Percentiles rank a stretch among this genome's conserved stretches.
phyloP scores from a whole-genome alignment of 2,888 invertebrate species.

The Agriopis aurantiaria region DNA sequence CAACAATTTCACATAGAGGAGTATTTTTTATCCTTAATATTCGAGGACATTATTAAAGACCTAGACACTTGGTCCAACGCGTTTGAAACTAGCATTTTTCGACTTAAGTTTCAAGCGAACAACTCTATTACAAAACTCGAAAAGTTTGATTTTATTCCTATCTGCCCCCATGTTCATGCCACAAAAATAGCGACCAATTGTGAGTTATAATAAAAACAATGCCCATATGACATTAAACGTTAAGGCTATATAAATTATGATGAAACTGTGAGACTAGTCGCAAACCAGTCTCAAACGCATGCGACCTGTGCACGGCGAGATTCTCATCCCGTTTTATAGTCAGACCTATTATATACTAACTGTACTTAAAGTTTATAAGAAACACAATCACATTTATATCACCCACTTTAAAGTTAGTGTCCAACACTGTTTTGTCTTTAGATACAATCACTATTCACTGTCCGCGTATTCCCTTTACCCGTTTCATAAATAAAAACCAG shows the following conservation, averaged over 20 bases:
- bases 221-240: not conserved
- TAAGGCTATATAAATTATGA: not conserved
- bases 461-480: constrained; percentile 66
- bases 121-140: too few relatives aligned
- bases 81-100: not conserved
- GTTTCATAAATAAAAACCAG: constrained; percentile 64
- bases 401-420: constrained; percentile 69
- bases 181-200: not conserved
- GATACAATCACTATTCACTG: constrained; percentile 73
- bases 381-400: constrained; percentile 86
- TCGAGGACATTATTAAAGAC: constrained; percentile 38
- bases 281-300: not conserved
- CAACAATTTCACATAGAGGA: constrained; percentile 75
- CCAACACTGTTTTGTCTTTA: constrained; percentile 64
- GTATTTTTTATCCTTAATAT: constrained; percentile 59
- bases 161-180: not conserved
- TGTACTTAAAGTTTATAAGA: constrained; percentile 79
- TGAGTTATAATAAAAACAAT: not conserved
- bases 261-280: not conserved
- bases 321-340: constrained; percentile 51
- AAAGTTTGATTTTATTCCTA: not conserved
- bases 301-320: not conserved
- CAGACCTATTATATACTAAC: constrained; percentile 68
- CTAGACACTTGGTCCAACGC: not conserved
- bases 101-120: not conserved